A percentile compares a stretch with the other conserved stretches of the same genome.
Evolutionary conservation across 2,888 invertebrate species (phyloP).

Genomic region (Melipona beecheii): DNA sequence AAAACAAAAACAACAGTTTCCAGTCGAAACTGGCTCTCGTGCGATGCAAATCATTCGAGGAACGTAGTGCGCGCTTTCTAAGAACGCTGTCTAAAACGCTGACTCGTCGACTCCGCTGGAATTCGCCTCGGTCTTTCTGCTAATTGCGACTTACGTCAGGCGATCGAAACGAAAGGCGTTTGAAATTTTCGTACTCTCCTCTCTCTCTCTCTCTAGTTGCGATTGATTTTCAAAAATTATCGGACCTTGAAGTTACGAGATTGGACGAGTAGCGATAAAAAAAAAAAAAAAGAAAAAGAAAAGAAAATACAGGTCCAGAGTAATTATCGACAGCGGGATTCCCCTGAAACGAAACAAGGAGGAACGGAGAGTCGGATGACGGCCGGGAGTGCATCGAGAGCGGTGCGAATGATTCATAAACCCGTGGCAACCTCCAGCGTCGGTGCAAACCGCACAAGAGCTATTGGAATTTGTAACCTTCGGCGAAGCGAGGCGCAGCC

Average conservation of each 20-base stretch:
- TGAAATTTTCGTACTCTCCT: background rate
- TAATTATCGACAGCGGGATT: constrained; percentile 16
- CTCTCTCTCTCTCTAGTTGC: fast-evolving
- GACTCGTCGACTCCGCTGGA: background rate
- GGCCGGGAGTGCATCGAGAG: constrained; percentile 29
- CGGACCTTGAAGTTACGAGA: background rate
- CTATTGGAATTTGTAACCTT: constrained; percentile 71
- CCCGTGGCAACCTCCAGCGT: constrained; percentile 44
- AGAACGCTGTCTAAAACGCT: constrained; percentile 6
- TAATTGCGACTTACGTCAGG: too few relatives aligned
- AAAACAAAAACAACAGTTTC: constrained; percentile 12
- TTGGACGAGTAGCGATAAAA: background rate
- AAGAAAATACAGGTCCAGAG: background rate
- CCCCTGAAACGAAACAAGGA: background rate
- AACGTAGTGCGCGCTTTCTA: background rate
- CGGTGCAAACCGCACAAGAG: constrained; percentile 55
- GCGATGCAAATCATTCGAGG: constrained; percentile 36
- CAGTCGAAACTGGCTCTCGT: constrained; percentile 18
- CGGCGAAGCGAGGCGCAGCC: constrained; percentile 66
- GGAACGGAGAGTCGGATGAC: constrained; percentile 2
- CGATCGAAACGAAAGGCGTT: background rate
- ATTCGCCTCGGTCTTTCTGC: background rate
- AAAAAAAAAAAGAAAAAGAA: too few relatives aligned
- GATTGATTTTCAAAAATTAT: background rate
- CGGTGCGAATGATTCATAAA: constrained; percentile 67